phyloP scores from a whole-genome alignment of 2,113 vertebrate species.

The Neolamprologus toae region DNA sequence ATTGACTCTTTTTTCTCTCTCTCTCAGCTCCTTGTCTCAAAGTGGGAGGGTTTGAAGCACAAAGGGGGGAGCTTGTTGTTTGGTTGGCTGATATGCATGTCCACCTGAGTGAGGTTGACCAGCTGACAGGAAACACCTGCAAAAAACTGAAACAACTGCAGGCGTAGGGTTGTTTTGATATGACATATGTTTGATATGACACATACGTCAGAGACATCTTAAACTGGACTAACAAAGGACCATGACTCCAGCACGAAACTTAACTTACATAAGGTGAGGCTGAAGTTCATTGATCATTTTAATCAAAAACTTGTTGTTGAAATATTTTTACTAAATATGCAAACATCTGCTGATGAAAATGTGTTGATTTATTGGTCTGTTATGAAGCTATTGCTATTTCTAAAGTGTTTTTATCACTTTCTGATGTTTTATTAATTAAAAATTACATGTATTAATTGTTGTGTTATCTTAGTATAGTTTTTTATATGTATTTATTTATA shows the following conservation, averaged over 20 bases:
- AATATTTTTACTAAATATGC: not conserved
- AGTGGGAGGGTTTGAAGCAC: not conserved
- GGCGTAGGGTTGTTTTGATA: not conserved
- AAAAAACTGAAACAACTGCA: not conserved
- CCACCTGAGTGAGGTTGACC: not conserved
- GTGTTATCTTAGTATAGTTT: not conserved
- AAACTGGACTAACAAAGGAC: not conserved
- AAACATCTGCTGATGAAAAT: not conserved
- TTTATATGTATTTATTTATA: not conserved
- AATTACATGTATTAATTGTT: not conserved
- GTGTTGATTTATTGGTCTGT: not conserved
- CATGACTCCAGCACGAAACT: not conserved
- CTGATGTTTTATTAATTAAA: not conserved
- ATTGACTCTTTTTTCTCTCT: not conserved
- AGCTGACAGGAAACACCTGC: not conserved
- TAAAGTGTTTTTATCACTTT: not conserved
- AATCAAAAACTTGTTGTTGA: not conserved
- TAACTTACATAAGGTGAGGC: not conserved
- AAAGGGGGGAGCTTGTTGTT: rapidly evolving
- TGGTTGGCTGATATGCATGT: not conserved
- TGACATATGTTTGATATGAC: not conserved
- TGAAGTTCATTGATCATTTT: not conserved
- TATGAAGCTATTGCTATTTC: not conserved
- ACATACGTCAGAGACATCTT: not conserved
- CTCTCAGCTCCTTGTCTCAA: not conserved